Percentiles rank a stretch among this genome's conserved stretches.
Evolutionary conservation across 2,113 vertebrate genomes (phyloP).

Genomic region (Chaetorhynchus papuensis): DNA sequence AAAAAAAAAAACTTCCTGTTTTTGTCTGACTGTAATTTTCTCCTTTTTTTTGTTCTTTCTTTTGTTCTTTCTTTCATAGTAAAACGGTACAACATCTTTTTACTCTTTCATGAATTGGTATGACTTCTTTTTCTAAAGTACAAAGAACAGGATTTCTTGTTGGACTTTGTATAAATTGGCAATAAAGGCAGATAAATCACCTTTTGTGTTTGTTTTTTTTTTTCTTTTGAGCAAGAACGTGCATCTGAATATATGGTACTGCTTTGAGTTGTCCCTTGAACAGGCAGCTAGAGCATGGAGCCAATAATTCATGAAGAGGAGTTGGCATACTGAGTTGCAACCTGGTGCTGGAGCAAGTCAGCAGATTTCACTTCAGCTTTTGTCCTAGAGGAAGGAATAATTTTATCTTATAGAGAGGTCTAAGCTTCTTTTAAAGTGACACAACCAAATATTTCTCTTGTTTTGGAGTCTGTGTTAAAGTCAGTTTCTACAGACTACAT

Average conservation of each 20-base stretch:
- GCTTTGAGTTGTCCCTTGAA: background rate
- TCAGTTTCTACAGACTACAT: fast-evolving
- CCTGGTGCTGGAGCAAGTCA: background rate
- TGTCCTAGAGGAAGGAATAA: background rate
- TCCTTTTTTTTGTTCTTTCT: background rate
- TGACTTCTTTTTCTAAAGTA: background rate
- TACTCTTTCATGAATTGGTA: background rate
- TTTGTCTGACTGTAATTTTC: background rate
- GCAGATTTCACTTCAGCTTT: background rate
- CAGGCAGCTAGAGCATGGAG: background rate
- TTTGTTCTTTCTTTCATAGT: background rate
- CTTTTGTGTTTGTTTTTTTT: background rate
- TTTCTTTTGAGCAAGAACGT: background rate
- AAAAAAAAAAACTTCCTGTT: background rate
- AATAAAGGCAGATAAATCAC: background rate
- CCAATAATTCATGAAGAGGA: background rate
- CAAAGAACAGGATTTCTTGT: background rate
- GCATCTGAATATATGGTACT: background rate
- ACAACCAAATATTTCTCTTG: background rate
- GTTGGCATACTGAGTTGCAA: background rate
- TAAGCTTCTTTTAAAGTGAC: background rate
- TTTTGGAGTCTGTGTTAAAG: background rate
- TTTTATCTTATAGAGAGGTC: background rate
- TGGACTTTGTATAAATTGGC: background rate
- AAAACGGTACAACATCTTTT: background rate